Conservation (phyloP, 2,888 invertebrate species). For the Lacanobia wlatinum region DNA sequence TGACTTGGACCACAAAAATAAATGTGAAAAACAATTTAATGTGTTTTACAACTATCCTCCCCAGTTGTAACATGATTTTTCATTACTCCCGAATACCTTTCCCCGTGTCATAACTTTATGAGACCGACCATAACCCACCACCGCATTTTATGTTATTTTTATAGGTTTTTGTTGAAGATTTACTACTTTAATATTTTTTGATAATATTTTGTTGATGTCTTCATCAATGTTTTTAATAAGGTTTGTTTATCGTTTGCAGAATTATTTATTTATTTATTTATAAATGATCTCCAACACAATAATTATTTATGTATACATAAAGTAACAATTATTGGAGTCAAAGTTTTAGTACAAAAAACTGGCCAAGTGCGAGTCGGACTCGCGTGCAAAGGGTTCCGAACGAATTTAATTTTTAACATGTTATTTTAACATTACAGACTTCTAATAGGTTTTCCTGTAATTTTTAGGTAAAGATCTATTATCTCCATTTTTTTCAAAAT, state of each 20-base stretch:
- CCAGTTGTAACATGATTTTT: constrained; percentile 78
- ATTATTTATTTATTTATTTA: no score
- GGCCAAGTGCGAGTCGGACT: no score
- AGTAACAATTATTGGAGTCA: no score
- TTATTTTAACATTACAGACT: no score
- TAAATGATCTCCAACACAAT: no score
- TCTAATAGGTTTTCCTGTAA: no score
- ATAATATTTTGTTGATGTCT: constrained; percentile 32
- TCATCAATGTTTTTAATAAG: constrained; percentile 38
- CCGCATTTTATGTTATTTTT: constrained; percentile 55
- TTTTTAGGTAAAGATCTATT: no score
- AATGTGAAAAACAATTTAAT: constrained; percentile 74
- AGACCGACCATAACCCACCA: constrained; percentile 54
- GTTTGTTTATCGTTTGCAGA: not conserved
- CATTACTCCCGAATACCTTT: constrained; percentile 75
- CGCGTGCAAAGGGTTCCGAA: no score
- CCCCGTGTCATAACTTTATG: constrained; percentile 66
- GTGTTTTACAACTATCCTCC: constrained; percentile 78
- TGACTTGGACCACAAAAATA: constrained; percentile 52
- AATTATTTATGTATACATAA: no score
- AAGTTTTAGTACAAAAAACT: not conserved
- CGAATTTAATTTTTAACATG: no score
- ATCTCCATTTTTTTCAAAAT: no score
- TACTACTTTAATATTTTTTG: constrained; percentile 53
- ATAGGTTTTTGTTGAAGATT: constrained; percentile 54